Conservation (phyloP, 2,797 vertebrate species). For the Sitta carolinensis region DNA sequence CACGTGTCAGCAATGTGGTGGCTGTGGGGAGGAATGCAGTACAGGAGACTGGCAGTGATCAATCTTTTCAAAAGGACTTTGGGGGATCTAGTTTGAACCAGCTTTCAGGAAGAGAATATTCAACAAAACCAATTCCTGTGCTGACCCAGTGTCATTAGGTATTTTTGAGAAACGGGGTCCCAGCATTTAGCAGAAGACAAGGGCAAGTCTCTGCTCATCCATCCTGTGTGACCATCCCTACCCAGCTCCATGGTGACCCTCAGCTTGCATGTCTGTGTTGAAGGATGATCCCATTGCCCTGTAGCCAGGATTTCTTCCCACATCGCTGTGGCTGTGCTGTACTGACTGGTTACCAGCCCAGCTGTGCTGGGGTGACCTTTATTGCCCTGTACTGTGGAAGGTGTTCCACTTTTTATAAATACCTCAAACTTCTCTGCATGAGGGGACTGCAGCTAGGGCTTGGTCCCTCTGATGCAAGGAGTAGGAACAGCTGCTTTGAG, state of each 20-base stretch:
- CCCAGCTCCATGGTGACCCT: accelerated
- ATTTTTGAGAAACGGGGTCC: neutral
- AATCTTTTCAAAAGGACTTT: neutral
- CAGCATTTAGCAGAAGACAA: neutral
- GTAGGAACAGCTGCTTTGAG: neutral
- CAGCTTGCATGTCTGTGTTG: neutral
- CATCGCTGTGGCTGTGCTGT: accelerated
- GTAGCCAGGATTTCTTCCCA: accelerated
- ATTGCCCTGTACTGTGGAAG: neutral
- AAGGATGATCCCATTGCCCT: accelerated
- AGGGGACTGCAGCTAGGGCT: neutral
- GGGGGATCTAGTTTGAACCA: neutral
- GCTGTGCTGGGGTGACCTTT: neutral
- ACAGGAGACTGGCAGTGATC: neutral
- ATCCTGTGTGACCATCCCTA: neutral
- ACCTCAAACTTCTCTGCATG: neutral
- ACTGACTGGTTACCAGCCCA: neutral
- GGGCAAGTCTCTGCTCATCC: neutral
- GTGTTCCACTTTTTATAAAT: slow-evolving; percentile 34
- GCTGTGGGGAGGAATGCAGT: neutral
- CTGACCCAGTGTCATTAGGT: neutral
- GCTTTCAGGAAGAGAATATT: neutral
- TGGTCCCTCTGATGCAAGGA: neutral
- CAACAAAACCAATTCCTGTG: neutral
- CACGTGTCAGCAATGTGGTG: accelerated